Evolutionary conservation across 2,888 invertebrate genomes (phyloP).

Genomic region (Sinodicranocentrus sp.): DNA sequence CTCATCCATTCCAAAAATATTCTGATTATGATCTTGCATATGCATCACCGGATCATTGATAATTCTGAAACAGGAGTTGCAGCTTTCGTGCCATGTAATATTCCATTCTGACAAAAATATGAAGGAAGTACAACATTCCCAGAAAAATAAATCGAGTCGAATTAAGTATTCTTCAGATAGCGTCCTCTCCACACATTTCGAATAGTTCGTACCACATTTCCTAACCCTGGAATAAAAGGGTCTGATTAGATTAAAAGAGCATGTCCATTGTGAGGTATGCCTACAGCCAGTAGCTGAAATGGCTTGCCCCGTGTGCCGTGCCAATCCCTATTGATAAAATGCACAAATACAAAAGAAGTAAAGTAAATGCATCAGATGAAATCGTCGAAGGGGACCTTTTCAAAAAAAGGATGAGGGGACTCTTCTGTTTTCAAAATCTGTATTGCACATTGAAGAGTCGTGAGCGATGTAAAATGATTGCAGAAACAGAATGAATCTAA

Average conservation of each 20-base stretch:
- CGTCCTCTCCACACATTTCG: background rate
- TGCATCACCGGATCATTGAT: slow-evolving; percentile 6
- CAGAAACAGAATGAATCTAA: slow-evolving; percentile 13
- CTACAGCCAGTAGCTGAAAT: slow-evolving; percentile 5
- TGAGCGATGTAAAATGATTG: slow-evolving; percentile 21
- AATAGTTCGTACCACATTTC: background rate
- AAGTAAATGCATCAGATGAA: slow-evolving; percentile 50
- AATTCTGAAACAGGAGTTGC: background rate
- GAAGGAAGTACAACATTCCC: slow-evolving; percentile 4
- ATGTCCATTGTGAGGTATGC: slow-evolving; percentile 40
- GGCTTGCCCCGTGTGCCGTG: slow-evolving; percentile 26
- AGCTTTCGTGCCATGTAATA: slow-evolving; percentile 18
- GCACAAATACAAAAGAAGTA: slow-evolving; percentile 60
- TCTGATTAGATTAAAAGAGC: slow-evolving; percentile 61
- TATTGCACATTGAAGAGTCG: slow-evolving; percentile 1
- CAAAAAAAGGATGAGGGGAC: background rate
- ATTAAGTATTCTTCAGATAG: slow-evolving; percentile 33
- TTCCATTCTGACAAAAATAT: background rate
- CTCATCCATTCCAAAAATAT: no score
- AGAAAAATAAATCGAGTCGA: slow-evolving; percentile 46
- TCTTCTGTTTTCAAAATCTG: background rate
- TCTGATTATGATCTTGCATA: slow-evolving; percentile 24
- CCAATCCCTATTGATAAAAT: slow-evolving; percentile 64
- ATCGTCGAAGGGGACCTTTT: slow-evolving; percentile 50
- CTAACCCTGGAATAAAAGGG: background rate